A percentile compares a stretch with the other conserved stretches of the same genome.
These are phyloP conservation scores for Psittacus erithacus DNA, from an alignment of 2,113 vertebrate species.

Conservation along the genomic window DNA sequence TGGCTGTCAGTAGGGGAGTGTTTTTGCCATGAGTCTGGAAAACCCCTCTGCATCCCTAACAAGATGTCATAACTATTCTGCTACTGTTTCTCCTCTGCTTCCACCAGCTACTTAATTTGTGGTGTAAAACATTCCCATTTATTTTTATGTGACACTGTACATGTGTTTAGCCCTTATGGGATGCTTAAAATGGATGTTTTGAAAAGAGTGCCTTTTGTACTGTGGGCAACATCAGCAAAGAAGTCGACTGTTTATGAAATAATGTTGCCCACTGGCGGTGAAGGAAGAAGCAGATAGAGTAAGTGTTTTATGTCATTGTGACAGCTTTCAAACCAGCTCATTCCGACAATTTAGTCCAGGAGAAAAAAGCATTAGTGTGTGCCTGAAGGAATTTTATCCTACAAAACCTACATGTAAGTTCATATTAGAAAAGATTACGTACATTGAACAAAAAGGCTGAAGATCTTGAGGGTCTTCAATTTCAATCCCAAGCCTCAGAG, in stretches of 20 bases:
- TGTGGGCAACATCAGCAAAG: constrained; percentile 20
- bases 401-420: constrained; percentile 39
- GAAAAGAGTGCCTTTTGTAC: constrained; percentile 11
- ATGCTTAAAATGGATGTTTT: constrained; percentile 49
- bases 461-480: constrained; percentile 27
- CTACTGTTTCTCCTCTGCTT: neutral
- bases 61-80: neutral
- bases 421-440: constrained; percentile 40
- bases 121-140: constrained; percentile 6
- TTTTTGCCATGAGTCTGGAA: neutral
- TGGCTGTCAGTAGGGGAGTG: neutral
- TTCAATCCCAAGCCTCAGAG: constrained; percentile 6
- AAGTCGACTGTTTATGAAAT: constrained; percentile 69
- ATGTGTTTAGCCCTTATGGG: constrained; percentile 20
- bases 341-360: constrained; percentile 69
- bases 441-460: constrained; percentile 40
- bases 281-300: constrained; percentile 66
- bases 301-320: constrained; percentile 76
- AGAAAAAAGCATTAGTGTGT: constrained; percentile 65
- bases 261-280: constrained; percentile 72
- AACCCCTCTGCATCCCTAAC: neutral
- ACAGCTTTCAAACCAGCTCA: constrained; percentile 74
- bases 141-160: constrained; percentile 19
- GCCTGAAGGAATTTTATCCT: constrained; percentile 64
- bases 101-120: constrained; percentile 34